Conservation (phyloP, 1,140 invertebrate species). For the Conus ventricosus region DNA sequence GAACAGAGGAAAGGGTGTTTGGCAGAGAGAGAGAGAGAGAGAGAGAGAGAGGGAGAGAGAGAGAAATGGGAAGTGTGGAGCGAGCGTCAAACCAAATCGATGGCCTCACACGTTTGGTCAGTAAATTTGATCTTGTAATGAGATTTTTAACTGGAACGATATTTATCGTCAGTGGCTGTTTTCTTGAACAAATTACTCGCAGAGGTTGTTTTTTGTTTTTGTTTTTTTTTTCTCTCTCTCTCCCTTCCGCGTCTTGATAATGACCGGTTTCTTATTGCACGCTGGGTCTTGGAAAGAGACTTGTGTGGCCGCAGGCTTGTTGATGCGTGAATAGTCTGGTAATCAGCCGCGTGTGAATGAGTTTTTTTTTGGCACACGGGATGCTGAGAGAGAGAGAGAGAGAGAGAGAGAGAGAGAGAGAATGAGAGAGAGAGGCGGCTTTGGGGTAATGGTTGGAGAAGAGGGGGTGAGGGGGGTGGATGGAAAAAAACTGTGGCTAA, state of each 20-base stretch:
- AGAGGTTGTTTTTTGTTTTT: too few relatives aligned
- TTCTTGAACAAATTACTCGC: constrained; percentile 1
- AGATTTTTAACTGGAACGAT: constrained; percentile 4
- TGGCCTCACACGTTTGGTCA: not conserved
- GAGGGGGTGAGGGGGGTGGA: too few relatives aligned
- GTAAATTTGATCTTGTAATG: constrained; percentile 27
- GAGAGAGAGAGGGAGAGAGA: not conserved
- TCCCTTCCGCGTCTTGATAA: not conserved
- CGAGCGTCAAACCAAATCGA: not conserved
- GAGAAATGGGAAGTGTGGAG: not conserved
- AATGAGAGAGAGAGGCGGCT: not conserved
- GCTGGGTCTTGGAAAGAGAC: not conserved
- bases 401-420: not conserved
- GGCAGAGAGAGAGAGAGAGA: not conserved
- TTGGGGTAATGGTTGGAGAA: not conserved
- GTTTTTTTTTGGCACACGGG: too few relatives aligned
- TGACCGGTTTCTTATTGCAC: not conserved
- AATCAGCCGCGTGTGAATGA: too few relatives aligned
- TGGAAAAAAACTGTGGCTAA: too few relatives aligned
- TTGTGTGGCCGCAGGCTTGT: not conserved
- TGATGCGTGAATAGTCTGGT: not conserved
- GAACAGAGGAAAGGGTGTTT: not conserved
- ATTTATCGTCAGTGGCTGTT: not conserved
- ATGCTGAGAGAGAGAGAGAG: not conserved
- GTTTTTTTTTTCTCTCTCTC: too few relatives aligned